Base-by-base conservation (phyloP, 2,888 invertebrate genomes). In the Crematogaster levior region DNA sequence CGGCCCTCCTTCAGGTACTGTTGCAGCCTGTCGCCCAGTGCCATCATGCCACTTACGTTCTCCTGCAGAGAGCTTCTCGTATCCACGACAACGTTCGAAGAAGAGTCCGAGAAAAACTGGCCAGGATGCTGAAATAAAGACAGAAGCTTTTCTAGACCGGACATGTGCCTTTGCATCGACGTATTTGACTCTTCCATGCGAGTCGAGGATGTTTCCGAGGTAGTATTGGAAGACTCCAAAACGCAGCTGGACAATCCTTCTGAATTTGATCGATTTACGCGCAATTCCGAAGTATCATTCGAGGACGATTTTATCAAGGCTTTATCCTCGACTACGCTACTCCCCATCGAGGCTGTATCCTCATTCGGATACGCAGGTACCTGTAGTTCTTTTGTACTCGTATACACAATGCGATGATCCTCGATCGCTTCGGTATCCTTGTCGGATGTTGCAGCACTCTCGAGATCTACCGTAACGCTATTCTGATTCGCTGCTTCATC, bases 101-200 rank as follows among this genome's bases (percentile, higher is more conserved):
- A 37, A 89, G 94, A 87, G 83, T 96, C 95, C 12, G 96, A 95
- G 90, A 97, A 96, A 72, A 96, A 93, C 88, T 95, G 95, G 70
- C 95, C 95, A 0, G 97, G 96, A 91, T 96, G 96, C 86, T 96
- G 96, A 91, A 97, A 97, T 2, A 97, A 90, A 37, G 96, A 96
- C 0, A 97, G 91, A 3, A 97, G 93, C 91, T 96, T 96, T 85
- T 97, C 97, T 72, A 97, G 94, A 91, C 96, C 96, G 9, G 96
- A 95, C 0, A 96, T 96, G 21, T 94, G 93, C 46, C 72, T 86
- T 30, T 90, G 89, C 61, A 86, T 68, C 15, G 72, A 82, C 18
- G 89, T 73, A 15, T 74, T 85, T n/a, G 83, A 56, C 40, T 81
- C 83, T 27, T 65, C 80, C 37, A 21, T 65, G 24, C 18, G 30